These are phyloP conservation scores for Rotaria magnacalcarata DNA, from an alignment of 2,888 invertebrate species.

Conservation along the genomic window DNA sequence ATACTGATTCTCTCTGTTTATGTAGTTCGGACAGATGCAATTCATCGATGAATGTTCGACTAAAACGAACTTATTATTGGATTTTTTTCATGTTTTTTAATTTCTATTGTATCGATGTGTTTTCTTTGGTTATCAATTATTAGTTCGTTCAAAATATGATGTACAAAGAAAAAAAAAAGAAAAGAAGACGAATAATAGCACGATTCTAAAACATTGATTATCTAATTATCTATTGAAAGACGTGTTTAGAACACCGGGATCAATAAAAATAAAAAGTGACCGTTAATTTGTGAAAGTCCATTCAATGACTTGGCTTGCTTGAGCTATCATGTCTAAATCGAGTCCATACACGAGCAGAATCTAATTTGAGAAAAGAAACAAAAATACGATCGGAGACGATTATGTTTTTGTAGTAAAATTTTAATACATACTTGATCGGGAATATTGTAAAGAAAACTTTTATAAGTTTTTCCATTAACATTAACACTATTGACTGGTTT, in stretches of 20 bases:
- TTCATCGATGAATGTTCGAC: slow-evolving; percentile 14
- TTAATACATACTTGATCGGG: slow-evolving; percentile 6
- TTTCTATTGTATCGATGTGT: neutral
- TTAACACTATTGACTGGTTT: neutral
- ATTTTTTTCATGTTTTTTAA: slow-evolving; percentile 4
- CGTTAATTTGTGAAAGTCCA: neutral
- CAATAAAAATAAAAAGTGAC: neutral
- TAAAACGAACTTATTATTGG: slow-evolving; percentile 13
- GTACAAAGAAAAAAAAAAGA: neutral
- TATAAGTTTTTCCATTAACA: slow-evolving; percentile 35
- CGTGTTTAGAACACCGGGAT: neutral
- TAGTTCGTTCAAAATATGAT: neutral
- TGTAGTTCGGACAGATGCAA: slow-evolving; percentile 18
- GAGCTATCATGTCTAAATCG: neutral
- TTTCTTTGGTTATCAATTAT: slow-evolving; percentile 11
- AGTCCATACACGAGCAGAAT: neutral
- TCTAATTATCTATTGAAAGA: neutral
- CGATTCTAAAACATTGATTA: neutral
- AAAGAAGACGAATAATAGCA: neutral
- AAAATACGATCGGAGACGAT: neutral
- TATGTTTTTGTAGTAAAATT: neutral
- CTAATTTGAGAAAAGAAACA: neutral
- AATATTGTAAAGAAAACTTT: slow-evolving; percentile 38
- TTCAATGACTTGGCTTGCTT: neutral
- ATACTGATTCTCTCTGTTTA: neutral